These are phyloP conservation scores for Ennomos erosarius DNA, from an alignment of 2,888 invertebrate genomes.

Conservation along the genomic window DNA sequence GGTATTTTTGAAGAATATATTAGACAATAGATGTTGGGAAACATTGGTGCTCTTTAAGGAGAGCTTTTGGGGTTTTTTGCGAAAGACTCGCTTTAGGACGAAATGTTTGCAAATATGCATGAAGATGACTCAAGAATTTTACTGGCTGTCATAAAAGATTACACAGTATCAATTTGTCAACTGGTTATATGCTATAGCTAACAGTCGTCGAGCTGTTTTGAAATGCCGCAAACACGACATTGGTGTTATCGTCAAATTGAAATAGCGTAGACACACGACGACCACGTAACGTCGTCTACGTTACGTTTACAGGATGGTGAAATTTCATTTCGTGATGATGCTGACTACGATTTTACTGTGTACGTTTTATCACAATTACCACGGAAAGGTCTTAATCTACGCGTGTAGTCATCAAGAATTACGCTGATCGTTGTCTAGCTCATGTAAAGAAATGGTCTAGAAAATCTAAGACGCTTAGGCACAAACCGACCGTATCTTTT, in stretches of 20 bases:
- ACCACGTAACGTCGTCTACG: too few relatives aligned
- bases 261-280: too few relatives aligned
- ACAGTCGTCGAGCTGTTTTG: too few relatives aligned
- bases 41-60: conserved; percentile 11
- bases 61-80: conserved; percentile 1
- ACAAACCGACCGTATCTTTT: conserved; percentile 7
- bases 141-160: background rate
- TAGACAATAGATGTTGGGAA: conserved; percentile 16
- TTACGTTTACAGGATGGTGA: too few relatives aligned
- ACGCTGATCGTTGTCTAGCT: conserved; percentile 11
- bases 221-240: too few relatives aligned
- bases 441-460: conserved; percentile 7
- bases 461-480: conserved; percentile 5
- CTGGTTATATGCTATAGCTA: too few relatives aligned
- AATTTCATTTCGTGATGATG: too few relatives aligned
- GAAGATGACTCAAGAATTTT: conserved; percentile 9
- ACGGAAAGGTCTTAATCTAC: conserved; percentile 18
- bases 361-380: background rate
- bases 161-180: too few relatives aligned
- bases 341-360: too few relatives aligned
- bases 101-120: conserved; percentile 2
- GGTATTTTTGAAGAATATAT: conserved; percentile 4
- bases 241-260: too few relatives aligned
- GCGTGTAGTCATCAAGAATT: conserved; percentile 9
- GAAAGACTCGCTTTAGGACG: conserved; percentile 6